These are phyloP conservation scores for Lepidothrix coronata DNA, from an alignment of 2,113 vertebrate species.

Conservation along the genomic window DNA sequence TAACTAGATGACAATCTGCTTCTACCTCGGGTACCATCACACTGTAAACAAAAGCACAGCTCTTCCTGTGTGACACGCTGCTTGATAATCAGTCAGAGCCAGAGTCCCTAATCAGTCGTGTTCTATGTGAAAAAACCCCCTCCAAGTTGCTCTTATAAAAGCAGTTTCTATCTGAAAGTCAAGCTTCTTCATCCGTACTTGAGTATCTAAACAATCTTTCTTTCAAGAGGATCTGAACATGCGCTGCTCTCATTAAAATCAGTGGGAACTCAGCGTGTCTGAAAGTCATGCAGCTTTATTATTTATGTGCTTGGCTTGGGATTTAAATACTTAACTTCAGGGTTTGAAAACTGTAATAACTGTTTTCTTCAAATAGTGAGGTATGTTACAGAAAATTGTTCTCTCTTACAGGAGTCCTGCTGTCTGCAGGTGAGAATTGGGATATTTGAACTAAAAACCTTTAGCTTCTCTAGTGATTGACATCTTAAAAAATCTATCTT, in stretches of 20 bases:
- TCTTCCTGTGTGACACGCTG: not conserved
- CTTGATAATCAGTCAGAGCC: not conserved
- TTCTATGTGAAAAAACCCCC: not conserved
- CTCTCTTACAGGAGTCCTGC: not conserved
- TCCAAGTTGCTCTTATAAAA: not conserved
- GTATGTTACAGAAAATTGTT: not conserved
- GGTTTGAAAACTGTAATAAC: not conserved
- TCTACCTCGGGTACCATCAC: not conserved
- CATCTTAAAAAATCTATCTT: not conserved
- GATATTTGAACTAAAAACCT: not conserved
- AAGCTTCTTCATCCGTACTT: not conserved
- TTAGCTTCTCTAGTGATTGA: not conserved
- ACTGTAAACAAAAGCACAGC: not conserved
- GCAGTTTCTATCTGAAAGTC: not conserved
- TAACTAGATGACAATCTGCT: not conserved
- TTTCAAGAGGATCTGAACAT: not conserved
- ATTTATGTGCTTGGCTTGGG: not conserved
- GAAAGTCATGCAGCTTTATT: not conserved
- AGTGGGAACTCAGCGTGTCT: not conserved
- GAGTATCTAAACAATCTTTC: not conserved
- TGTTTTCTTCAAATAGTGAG: not conserved
- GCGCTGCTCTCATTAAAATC: constrained; percentile 6
- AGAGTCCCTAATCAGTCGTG: not conserved
- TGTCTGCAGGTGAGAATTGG: not conserved
- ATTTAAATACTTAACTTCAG: constrained; percentile 23